phyloP scores from a whole-genome alignment of 2,888 invertebrate species.

The Drosophila aldrichi region DNA sequence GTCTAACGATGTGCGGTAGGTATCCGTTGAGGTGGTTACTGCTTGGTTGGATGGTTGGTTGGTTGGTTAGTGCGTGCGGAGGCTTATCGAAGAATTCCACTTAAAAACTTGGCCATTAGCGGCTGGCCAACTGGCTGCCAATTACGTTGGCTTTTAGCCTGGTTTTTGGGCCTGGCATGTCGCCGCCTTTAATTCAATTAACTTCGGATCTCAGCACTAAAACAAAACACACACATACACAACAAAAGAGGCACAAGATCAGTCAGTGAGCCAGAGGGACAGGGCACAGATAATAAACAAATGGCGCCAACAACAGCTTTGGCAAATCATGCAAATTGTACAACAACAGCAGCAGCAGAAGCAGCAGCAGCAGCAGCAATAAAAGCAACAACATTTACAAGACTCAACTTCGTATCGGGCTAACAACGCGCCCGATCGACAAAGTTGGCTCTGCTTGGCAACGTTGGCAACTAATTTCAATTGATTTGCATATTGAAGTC shows the following conservation, averaged over 20 bases:
- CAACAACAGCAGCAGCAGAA: constrained; percentile 25
- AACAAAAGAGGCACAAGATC: constrained; percentile 44
- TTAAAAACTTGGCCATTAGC: constrained; percentile 62
- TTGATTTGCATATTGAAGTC: constrained; percentile 77
- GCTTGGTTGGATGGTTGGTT: constrained; percentile 37
- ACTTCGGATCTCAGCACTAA: constrained; percentile 54
- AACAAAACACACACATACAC: background rate
- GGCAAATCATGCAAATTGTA: constrained; percentile 78
- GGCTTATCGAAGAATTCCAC: constrained; percentile 72
- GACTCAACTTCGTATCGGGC: constrained; percentile 58
- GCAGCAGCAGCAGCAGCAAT: constrained; percentile 10
- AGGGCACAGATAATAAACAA: constrained; percentile 61
- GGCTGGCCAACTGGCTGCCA: constrained; percentile 36
- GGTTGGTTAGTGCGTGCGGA: constrained; percentile 55
- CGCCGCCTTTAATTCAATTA: constrained; percentile 74
- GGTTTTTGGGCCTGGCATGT: constrained; percentile 30
- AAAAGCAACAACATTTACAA: constrained; percentile 25
- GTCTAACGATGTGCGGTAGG: constrained; percentile 78
- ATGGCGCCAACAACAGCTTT: constrained; percentile 71
- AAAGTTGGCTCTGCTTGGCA: constrained; percentile 44
- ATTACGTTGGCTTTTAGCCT: constrained; percentile 48
- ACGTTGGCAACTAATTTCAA: constrained; percentile 73
- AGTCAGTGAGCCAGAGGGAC: constrained; percentile 29
- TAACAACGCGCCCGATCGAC: constrained; percentile 38
- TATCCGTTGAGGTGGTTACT: constrained; percentile 34